A percentile compares a stretch with the other conserved stretches of the same genome.
Conservation (phyloP, 2,113 vertebrate species). For the Coregonus clupeaformis region DNA sequence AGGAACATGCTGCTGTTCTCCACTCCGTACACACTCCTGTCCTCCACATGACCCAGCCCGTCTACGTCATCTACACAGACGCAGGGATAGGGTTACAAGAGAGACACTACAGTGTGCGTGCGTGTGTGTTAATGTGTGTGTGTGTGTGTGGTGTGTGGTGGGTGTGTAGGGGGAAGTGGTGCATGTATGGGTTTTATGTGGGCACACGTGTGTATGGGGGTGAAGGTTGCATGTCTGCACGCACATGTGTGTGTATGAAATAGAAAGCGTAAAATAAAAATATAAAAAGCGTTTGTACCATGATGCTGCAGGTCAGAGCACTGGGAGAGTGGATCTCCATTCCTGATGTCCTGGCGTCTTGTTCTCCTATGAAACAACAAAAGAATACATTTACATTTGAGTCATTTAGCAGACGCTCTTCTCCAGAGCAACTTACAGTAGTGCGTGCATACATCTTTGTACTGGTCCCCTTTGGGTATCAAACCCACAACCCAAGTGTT, state of each 20-base stretch:
- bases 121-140: background rate
- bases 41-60: slow-evolving; percentile 79
- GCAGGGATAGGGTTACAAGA: slow-evolving; percentile 22
- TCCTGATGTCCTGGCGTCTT: slow-evolving; percentile 93
- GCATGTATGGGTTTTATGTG: background rate
- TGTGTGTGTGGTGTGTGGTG: too few species aligned
- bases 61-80: slow-evolving; percentile 77
- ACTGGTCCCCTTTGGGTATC: too few species aligned
- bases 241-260: background rate
- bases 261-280: background rate
- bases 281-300: slow-evolving; percentile 70
- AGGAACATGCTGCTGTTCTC: slow-evolving; percentile 98
- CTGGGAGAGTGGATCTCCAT: slow-evolving; percentile 96
- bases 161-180: too few species aligned
- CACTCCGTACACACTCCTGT: slow-evolving; percentile 92
- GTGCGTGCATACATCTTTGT: too few species aligned
- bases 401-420: too few species aligned
- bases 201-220: background rate
- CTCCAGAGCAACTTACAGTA: too few species aligned
- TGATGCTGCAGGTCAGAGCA: slow-evolving; percentile 95
- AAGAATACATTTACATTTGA: too few species aligned
- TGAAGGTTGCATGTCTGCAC: background rate
- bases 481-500: too few species aligned
- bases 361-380: slow-evolving; percentile 79
- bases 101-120: background rate